A percentile compares a stretch with the other conserved stretches of the same genome.
phyloP scores from a whole-genome alignment of 2,113 vertebrate species.

The Amblyopsis rosae region DNA sequence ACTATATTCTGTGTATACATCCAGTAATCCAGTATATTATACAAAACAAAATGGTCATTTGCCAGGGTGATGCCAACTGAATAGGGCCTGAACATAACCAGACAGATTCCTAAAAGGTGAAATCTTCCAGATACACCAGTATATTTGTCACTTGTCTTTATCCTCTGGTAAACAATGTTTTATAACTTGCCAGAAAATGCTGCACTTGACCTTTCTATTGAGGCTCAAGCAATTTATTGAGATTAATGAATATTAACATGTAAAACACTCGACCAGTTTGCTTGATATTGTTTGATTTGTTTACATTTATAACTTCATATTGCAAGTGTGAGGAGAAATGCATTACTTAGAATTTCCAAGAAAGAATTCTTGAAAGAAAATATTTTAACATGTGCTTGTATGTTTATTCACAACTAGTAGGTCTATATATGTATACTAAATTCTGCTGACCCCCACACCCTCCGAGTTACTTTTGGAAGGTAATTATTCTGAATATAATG shows the following conservation, averaged over 20 bases:
- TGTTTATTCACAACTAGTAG: slow-evolving; percentile 52
- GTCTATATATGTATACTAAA: slow-evolving; percentile 33
- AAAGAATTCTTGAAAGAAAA: neutral
- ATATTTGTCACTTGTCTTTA: no score
- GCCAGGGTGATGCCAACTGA: no score
- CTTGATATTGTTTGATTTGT: no score
- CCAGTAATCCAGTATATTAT: neutral
- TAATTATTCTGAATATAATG: slow-evolving; percentile 36
- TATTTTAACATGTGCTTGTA: neutral
- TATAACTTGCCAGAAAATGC: neutral
- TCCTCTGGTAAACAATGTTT: neutral
- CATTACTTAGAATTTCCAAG: neutral
- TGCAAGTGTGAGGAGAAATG: no score
- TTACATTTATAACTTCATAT: no score
- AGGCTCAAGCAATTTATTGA: no score
- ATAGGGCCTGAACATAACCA: no score
- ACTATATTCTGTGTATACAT: slow-evolving; percentile 5
- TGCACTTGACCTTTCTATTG: neutral
- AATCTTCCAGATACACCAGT: no score
- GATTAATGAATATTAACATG: neutral
- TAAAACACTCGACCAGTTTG: neutral
- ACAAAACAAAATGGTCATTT: slow-evolving; percentile 1
- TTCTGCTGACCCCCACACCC: neutral
- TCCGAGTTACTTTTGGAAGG: slow-evolving; percentile 8
- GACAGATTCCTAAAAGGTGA: no score